Conservation (phyloP, 2,797 vertebrate genomes). For the Gymnocypris eckloni region DNA sequence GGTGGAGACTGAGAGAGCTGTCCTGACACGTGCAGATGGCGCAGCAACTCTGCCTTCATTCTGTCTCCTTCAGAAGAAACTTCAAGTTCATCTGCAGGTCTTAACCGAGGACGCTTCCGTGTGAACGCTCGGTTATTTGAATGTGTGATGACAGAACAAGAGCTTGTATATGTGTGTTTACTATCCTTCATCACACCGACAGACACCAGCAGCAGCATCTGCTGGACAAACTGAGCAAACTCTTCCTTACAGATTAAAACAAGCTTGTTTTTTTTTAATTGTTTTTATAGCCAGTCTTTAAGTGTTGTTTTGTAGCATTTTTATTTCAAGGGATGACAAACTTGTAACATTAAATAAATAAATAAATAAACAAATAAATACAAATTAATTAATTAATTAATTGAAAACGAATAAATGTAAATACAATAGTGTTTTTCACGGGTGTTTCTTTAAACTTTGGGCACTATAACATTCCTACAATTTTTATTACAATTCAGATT, state of each 20-base stretch:
- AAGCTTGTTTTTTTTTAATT: not conserved
- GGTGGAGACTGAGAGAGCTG: slow-evolving; percentile 55
- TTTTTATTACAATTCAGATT: not conserved
- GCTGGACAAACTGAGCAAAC: slow-evolving; percentile 38
- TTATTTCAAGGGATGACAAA: not conserved
- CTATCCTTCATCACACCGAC: not conserved
- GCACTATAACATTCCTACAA: not conserved
- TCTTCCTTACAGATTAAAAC: not conserved
- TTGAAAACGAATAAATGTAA: not conserved
- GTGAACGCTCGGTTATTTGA: slow-evolving; percentile 33
- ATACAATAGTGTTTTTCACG: not conserved
- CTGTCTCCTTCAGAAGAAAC: slow-evolving; percentile 38
- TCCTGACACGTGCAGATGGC: slow-evolving; percentile 59
- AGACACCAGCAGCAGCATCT: slow-evolving; percentile 52
- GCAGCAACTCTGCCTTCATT: slow-evolving; percentile 26
- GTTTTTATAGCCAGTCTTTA: not conserved
- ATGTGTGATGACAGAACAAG: slow-evolving; percentile 27
- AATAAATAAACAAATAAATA: no score
- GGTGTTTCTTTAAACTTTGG: not conserved
- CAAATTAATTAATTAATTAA: no score
- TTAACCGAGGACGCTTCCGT: slow-evolving; percentile 45
- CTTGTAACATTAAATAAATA: not conserved
- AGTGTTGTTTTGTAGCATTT: not conserved
- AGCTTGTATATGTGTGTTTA: not conserved
- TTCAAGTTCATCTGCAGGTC: slow-evolving; percentile 49